A percentile compares a stretch with the other conserved stretches of the same genome.
These are phyloP conservation scores for Pempheris klunzingeri DNA, from an alignment of 2,797 vertebrate species.

Conservation along the genomic window DNA sequence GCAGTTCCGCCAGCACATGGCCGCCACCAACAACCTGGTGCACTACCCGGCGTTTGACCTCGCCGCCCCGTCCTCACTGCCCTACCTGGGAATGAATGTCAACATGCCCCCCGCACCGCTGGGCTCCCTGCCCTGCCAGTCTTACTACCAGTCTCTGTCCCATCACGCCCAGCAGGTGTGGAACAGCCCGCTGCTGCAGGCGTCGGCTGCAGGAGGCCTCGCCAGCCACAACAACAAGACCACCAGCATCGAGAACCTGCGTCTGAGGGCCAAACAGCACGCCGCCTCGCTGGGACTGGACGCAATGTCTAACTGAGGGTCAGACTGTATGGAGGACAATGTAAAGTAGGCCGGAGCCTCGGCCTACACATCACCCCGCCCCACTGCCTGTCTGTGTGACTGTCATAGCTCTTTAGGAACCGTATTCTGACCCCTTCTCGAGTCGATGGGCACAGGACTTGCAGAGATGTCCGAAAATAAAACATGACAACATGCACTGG, in stretches of 20 bases:
- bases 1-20: slow-evolving; percentile 99
- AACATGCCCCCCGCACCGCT: slow-evolving; percentile 93
- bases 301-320: slow-evolving; percentile 93
- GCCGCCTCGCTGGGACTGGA: slow-evolving; percentile 97
- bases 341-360: slow-evolving; percentile 36
- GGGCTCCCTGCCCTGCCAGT: slow-evolving; percentile 96
- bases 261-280: slow-evolving; percentile 96
- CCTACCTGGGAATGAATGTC: slow-evolving; percentile 97
- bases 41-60: slow-evolving; percentile 98
- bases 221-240: slow-evolving; percentile 98
- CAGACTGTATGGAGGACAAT: slow-evolving; percentile 22
- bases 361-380: slow-evolving; percentile 16
- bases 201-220: slow-evolving; percentile 83
- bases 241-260: slow-evolving; percentile 97
- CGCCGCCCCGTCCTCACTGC: slow-evolving; percentile 90
- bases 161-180: slow-evolving; percentile 96
- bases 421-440: slow-evolving; percentile 1
- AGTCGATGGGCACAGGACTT: slow-evolving; percentile 43
- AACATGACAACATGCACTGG: slow-evolving; percentile 42
- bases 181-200: slow-evolving; percentile 94
- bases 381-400: slow-evolving; percentile 54
- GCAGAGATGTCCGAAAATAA: slow-evolving; percentile 40
- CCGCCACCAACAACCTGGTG: slow-evolving; percentile 97
- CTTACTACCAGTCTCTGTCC: slow-evolving; percentile 97
- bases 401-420: slow-evolving; percentile 57